Evolutionary conservation across 2,888 invertebrate species (phyloP), one percentile per base, ranked within the genome.

Genomic region (Cerastis rubricosa): DNA sequence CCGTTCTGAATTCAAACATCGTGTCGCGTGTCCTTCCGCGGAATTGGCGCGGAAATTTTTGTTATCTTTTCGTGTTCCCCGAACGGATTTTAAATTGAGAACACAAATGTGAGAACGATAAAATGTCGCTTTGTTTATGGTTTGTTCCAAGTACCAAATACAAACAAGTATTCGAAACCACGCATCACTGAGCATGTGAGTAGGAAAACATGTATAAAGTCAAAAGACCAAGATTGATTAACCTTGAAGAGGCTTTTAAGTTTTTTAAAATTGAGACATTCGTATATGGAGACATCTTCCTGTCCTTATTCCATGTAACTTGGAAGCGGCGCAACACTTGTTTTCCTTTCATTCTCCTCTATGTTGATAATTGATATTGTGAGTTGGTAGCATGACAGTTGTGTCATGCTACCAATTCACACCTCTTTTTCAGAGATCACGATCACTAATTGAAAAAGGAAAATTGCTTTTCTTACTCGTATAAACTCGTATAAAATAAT

Each of bases 51-150:
- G 96, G 96, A 96, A 96, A 96, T 96, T 96, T 96, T 96, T 96
- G 96, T 96, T 96, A 96, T 96, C 96, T 96, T 96, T 96, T 96
- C 95, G 96, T 95, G 93, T 96, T 96, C 96, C 94, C 94, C 94
- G 96, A 96, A 96, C 94, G 95, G 94, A 96, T 96, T 96, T 96
- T 95, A 94, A 96, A 96, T 96, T 95, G 96, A 96, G 96, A 95
- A 96, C 95, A 92, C 95, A 92, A 94, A 94, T 94, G 91, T 90
- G 84, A 89, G 84, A 86, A 85, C 91, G 88, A 91, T 95, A 95
- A 95, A 92, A 95, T 93, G 93, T 40, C 85, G 85, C 88, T 77
- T 57, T 74, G 71, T 82, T 83, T 85, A 81, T 76, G 83, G 83
- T 77, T 78, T 77, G 65, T 61, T 77, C 65, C 64, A 70, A 71